Percentiles rank a stretch among this genome's conserved stretches.
These are phyloP conservation scores for Anas georgica DNA, from an alignment of 2,797 vertebrate species.

Conservation along the genomic window DNA sequence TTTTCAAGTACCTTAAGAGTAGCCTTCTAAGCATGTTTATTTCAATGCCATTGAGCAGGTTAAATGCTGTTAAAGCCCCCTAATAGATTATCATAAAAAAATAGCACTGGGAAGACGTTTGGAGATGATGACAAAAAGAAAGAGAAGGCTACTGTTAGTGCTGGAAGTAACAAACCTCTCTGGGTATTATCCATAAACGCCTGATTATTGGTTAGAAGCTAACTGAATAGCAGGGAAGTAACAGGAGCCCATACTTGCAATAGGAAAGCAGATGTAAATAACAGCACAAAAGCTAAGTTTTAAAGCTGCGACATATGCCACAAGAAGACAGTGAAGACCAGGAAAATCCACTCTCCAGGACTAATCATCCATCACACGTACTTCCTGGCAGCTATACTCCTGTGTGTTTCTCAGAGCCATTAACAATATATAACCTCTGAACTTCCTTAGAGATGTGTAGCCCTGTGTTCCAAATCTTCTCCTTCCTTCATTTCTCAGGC, in stretches of 20 bases:
- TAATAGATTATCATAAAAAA: background rate
- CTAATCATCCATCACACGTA: background rate
- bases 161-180: background rate
- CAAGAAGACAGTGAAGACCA: background rate
- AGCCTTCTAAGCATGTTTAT: background rate
- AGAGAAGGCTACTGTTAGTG: background rate
- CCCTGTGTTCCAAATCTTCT: background rate
- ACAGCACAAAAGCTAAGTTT: background rate
- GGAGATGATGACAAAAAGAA: background rate
- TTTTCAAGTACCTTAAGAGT: background rate
- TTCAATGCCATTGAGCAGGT: background rate
- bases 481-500: background rate
- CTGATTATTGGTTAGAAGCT: background rate
- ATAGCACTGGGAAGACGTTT: background rate
- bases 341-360: background rate
- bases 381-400: background rate
- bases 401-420: background rate
- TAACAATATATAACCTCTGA: background rate
- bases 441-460: background rate
- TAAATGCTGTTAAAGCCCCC: background rate
- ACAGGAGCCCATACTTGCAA: background rate
- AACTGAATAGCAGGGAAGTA: background rate
- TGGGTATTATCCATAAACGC: background rate
- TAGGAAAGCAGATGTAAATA: background rate
- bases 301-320: background rate